phyloP scores from a whole-genome alignment of 2,113 vertebrate genomes.

The Psettodes erumei region DNA sequence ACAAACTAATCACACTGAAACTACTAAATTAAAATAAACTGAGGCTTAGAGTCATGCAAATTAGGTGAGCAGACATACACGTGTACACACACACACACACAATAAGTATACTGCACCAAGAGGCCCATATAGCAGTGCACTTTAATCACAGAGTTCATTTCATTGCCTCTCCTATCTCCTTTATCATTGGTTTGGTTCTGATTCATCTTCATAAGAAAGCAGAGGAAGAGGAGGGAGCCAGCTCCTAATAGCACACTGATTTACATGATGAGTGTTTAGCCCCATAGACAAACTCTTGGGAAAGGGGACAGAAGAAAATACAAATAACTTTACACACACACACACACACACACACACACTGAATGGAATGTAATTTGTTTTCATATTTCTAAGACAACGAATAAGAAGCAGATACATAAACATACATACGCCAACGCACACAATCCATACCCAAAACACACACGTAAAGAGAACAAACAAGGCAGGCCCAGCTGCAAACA shows the following conservation, averaged over 20 bases:
- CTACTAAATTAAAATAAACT: conserved; percentile 44
- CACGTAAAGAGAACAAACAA: conserved; percentile 65
- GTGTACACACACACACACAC: conserved; percentile 5
- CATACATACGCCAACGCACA: conserved; percentile 9
- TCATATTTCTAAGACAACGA: conserved; percentile 51
- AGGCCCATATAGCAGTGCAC: conserved; percentile 41
- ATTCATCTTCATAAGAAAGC: conserved; percentile 73
- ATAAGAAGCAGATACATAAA: conserved; percentile 6
- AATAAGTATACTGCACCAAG: conserved; percentile 33
- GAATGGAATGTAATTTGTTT: conserved; percentile 50
- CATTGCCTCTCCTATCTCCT: conserved; percentile 57
- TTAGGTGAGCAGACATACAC: not conserved
- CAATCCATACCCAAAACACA: conserved; percentile 24
- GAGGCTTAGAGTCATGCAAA: conserved; percentile 29
- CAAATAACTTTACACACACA: conserved; percentile 13
- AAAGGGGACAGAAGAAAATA: conserved; percentile 30
- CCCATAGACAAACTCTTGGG: conserved; percentile 49
- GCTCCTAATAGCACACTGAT: conserved; percentile 69
- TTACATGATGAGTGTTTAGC: conserved; percentile 73
- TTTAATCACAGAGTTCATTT: conserved; percentile 70
- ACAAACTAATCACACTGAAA: conserved; percentile 22
- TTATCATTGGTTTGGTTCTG: conserved; percentile 61
- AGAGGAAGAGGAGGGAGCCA: conserved; percentile 63
- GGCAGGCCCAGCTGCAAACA: conserved; percentile 61
- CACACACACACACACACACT: conserved; percentile 3